These are phyloP conservation scores for Pionites leucogaster DNA, from an alignment of 2,113 vertebrate genomes.

Conservation along the genomic window DNA sequence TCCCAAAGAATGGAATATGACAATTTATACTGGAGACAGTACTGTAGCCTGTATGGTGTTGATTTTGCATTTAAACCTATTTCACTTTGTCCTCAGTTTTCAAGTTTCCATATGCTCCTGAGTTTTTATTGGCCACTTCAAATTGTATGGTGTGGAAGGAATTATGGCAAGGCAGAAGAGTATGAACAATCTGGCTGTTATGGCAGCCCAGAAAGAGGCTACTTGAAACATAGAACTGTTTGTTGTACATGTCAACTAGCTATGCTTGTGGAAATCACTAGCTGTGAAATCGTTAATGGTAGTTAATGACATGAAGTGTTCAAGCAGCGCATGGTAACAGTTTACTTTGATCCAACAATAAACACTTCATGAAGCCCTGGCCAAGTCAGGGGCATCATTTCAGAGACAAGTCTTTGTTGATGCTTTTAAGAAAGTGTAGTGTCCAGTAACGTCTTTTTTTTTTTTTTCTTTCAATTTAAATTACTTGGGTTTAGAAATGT, in stretches of 20 bases:
- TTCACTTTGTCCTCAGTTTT: background rate
- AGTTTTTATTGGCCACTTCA: background rate
- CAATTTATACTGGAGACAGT: background rate
- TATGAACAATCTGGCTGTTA: background rate
- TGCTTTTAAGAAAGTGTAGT: background rate
- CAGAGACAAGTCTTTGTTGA: background rate
- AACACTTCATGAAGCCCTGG: background rate
- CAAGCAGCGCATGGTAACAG: background rate
- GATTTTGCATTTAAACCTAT: background rate
- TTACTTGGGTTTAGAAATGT: background rate
- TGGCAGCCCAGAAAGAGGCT: background rate
- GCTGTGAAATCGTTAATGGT: background rate
- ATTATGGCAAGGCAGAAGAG: background rate
- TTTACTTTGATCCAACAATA: background rate
- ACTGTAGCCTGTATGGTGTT: background rate
- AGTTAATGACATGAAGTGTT: slow-evolving; percentile 1
- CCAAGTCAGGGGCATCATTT: background rate
- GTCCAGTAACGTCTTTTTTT: background rate
- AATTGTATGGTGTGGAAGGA: background rate
- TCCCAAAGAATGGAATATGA: background rate
- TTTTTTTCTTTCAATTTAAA: background rate
- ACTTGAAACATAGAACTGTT: background rate
- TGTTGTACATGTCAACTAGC: background rate
- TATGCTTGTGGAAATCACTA: background rate
- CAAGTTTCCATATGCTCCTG: background rate